Evolutionary conservation across 1,140 invertebrate species (phyloP), one percentile per base, ranked within the genome.

Genomic region (Polyergus mexicanus): DNA sequence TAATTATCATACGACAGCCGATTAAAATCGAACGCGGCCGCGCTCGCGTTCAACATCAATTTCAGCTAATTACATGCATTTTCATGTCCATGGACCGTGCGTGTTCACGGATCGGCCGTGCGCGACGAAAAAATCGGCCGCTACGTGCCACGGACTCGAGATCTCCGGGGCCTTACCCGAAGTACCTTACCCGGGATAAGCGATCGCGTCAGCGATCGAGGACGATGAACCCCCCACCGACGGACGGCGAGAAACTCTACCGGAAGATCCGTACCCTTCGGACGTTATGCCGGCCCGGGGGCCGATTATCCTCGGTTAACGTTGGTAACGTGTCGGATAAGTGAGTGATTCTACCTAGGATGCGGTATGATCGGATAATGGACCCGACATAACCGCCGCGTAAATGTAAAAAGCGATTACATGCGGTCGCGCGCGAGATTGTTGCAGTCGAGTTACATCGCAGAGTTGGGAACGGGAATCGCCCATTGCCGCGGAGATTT

Each of bases 1-100:
- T 93, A 95, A 95, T 95, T 94, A 95, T 94, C 92, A 94, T 94
- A 95, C 92, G 94, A 95, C 94, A 94, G 94, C 92, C 93, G 94
- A 95, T 95, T 95, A 94, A 95, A 95, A 94, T 94, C 92, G 76
- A 80, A 54, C 76, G 93, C 92, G 85, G 86, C 91, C 88, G 91
- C 80, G 89, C 87, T 92, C 88, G 85, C 86, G 89, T 88, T 89
- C 90, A 93, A 92, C 94, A 95, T 94, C 93, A 94, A 95, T 95
- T 93, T 92, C 90, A 91, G 86, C 92, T 94, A 95, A 95, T 95
- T 94, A 94, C 94, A 94, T 94, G 94, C 90, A 95, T 94, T 94
- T 95, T 92, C 94, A 91, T 92, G 92, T 93, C 90, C 91, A 88
- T 90, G 80, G 25, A 86, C 76, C 91, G 87, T 58, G 65, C 65